Conservation (phyloP, 2,888 invertebrate genomes). For the Dasypogon diadema region DNA sequence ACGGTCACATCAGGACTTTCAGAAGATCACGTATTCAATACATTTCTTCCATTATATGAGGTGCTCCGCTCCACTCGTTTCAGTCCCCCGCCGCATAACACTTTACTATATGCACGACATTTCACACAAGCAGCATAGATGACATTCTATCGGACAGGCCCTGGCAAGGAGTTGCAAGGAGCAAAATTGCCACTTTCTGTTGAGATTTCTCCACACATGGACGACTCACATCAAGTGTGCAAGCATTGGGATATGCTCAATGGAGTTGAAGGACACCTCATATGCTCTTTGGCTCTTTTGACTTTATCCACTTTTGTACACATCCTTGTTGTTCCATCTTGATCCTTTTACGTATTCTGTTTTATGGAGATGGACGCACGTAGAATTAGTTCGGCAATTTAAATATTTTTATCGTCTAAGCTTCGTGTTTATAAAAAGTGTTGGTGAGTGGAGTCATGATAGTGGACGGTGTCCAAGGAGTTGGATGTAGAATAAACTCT, state of each 20-base stretch:
- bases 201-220: conserved; percentile 45
- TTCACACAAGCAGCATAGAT: conserved; percentile 37
- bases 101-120: conserved; percentile 28
- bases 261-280: conserved; percentile 50
- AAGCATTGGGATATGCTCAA: conserved; percentile 45
- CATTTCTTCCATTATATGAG: conserved; percentile 63
- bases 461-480: too few species aligned
- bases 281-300: conserved; percentile 37
- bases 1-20: conserved; percentile 68
- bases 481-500: too few species aligned
- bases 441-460: too few species aligned
- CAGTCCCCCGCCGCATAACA: conserved; percentile 20
- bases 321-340: conserved; percentile 45
- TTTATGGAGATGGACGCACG: conserved; percentile 43
- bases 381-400: conserved; percentile 42
- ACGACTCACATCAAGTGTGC: conserved; percentile 38
- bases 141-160: conserved; percentile 27
- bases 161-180: conserved; percentile 45
- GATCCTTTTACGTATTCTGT: conserved; percentile 42
- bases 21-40: conserved; percentile 70
- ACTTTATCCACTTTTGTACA: conserved; percentile 34
- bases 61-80: conserved; percentile 28
- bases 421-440: neutral
- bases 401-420: conserved; percentile 40
- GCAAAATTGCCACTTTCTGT: conserved; percentile 48